Base-by-base conservation (phyloP, 2,113 vertebrate species). In the Anolis carolinensis region DNA sequence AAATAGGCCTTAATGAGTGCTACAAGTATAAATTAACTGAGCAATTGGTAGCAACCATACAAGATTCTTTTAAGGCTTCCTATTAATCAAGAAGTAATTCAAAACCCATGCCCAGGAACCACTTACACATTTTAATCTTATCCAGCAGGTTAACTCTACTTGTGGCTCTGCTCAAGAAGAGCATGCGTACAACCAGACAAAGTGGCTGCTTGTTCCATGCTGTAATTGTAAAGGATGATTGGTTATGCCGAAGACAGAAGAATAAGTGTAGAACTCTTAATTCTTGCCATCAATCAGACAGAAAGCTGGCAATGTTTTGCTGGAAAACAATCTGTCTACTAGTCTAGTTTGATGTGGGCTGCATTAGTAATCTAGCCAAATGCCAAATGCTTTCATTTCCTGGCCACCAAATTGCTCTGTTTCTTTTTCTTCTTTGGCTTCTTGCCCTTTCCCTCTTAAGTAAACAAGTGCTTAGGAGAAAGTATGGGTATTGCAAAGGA, bases 401-500 rank as follows among this genome's bases (percentile, higher is more conserved):
- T 39, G 63, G 20, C 23, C 39, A 44, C 7, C 16, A 11, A 27
- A 65, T 48, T 14, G 6, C 52, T 65, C n/a, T 50, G 21, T 67
- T 72, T 52, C 25, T 21, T 25, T 83, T 34, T 63, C 34, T 27
- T 52, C 50, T 81, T 89, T 21, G 87, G 16, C 79, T 70, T 32
- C 39, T 92, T 92, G 86, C 13, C 85, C 77, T 88, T 92, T 87
- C 55, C 90, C 48, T 68, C 36, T 32, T 39, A 21, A 74, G 32
- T 13, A n/a, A 71, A 36, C 21, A 63, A 92, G 11, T 39, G 5
- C 30, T 88, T 90, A 83, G 32, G 34, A 78, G 89, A 79, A 91
- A 88, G 50, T 85, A 93, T 21, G 9, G 87, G 55, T 48, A 83
- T 86, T 81, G 36, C 71, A 89, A 84, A 86, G 81, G 91, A 89